These are phyloP conservation scores for Dicrostonyx torquatus DNA, from an alignment of 2,797 vertebrate species.

Conservation along the genomic window DNA sequence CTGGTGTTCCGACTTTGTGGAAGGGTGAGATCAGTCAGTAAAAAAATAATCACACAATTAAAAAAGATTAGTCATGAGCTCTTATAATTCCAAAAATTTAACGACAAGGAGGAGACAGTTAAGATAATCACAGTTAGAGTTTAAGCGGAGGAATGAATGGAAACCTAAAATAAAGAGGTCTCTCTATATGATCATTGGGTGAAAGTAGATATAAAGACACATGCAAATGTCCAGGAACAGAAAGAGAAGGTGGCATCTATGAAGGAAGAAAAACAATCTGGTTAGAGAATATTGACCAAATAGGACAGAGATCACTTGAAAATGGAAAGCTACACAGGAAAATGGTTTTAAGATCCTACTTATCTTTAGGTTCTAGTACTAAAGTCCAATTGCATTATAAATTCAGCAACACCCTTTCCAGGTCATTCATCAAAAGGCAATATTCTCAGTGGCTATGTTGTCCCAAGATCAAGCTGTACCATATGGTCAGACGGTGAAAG, in stretches of 20 bases:
- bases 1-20: neutral
- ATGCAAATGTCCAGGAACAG: neutral
- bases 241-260: neutral
- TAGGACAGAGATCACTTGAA: neutral
- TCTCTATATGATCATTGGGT: neutral
- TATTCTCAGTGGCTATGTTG: neutral
- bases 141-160: neutral
- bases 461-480: neutral
- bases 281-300: neutral
- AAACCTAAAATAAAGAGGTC: neutral
- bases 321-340: neutral
- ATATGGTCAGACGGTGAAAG: neutral
- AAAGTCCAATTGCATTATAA: constrained; percentile 33
- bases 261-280: neutral
- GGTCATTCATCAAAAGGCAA: neutral
- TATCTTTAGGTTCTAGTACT: neutral
- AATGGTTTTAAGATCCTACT: neutral
- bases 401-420: neutral
- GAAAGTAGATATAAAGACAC: neutral
- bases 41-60: neutral
- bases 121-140: neutral
- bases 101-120: neutral
- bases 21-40: neutral
- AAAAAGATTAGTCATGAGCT: neutral
- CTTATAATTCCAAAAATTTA: neutral